Percentiles rank a stretch among this genome's conserved stretches.
phyloP scores from a whole-genome alignment of 2,888 invertebrate species.

The Quadroppia sp. region DNA sequence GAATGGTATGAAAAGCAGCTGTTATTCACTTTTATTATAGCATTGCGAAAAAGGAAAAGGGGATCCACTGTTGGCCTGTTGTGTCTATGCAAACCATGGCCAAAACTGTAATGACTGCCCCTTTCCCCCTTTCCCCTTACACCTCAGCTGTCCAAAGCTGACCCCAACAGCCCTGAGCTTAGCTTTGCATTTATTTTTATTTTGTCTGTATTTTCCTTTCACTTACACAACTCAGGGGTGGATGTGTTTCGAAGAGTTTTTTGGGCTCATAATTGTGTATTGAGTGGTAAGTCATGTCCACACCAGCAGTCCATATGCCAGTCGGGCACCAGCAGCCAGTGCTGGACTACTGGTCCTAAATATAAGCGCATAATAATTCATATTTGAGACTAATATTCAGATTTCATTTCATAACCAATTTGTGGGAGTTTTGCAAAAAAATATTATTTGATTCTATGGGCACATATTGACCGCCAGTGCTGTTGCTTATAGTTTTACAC shows the following conservation, averaged over 20 bases:
- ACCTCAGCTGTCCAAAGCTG: constrained; percentile 34
- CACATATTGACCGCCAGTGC: no score
- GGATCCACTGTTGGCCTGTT: background rate
- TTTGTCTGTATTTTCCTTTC: constrained; percentile 1
- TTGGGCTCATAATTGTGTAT: background rate
- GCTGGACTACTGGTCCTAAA: background rate
- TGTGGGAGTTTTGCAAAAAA: background rate
- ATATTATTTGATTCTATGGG: background rate
- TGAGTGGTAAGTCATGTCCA: constrained; percentile 10
- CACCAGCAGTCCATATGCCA: constrained; percentile 18
- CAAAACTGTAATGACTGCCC: background rate
- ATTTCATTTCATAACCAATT: no score
- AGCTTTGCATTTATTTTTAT: background rate
- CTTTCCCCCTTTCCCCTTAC: constrained; percentile 1
- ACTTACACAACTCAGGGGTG: background rate
- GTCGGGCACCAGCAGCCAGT: constrained; percentile 8
- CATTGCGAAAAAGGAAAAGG: constrained; percentile 19
- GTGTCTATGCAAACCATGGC: background rate
- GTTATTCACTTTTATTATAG: constrained; percentile 20
- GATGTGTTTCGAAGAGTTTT: background rate
- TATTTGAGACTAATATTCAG: background rate
- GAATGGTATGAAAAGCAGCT: constrained; percentile 26
- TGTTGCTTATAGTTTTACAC: no score
- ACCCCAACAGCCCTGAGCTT: no score
- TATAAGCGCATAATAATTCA: no score